Percentiles rank a stretch among this genome's conserved stretches.
Conservation (phyloP, 2,888 invertebrate genomes). For the Cephalotes varians region DNA sequence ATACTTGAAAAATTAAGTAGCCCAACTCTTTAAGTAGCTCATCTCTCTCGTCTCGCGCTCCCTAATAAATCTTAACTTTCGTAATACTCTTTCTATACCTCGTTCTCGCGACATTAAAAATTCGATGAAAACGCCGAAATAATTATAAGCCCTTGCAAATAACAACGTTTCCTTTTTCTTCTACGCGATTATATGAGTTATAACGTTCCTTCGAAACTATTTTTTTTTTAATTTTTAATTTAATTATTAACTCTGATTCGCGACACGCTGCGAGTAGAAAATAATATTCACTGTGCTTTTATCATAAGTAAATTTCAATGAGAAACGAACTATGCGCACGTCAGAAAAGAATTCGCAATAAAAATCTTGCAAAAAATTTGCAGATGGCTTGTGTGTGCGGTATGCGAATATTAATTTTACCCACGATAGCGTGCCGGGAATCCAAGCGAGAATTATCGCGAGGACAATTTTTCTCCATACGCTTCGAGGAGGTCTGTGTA, state of each 20-base stretch:
- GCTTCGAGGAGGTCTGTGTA: background rate
- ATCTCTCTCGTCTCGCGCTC: background rate
- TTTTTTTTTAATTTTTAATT: background rate
- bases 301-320: background rate
- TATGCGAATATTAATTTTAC: slow-evolving; percentile 12
- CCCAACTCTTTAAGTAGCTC: background rate
- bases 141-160: background rate
- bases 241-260: background rate
- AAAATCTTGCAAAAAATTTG: background rate
- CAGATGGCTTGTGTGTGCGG: background rate
- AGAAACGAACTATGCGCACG: background rate
- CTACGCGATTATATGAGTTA: background rate
- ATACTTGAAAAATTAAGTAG: slow-evolving; percentile 24
- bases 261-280: slow-evolving; percentile 11
- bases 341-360: background rate
- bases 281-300: background rate
- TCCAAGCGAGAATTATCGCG: slow-evolving; percentile 19
- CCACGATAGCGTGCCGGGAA: slow-evolving; percentile 1
- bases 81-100: background rate
- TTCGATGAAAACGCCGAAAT: slow-evolving; percentile 30
- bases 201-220: slow-evolving; percentile 8
- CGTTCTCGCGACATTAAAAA: slow-evolving; percentile 12
- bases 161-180: background rate
- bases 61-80: slow-evolving; percentile 11
- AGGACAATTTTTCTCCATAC: slow-evolving; percentile 7